Conservation (phyloP, 2,113 vertebrate genomes). For the Crotalus tigris region DNA sequence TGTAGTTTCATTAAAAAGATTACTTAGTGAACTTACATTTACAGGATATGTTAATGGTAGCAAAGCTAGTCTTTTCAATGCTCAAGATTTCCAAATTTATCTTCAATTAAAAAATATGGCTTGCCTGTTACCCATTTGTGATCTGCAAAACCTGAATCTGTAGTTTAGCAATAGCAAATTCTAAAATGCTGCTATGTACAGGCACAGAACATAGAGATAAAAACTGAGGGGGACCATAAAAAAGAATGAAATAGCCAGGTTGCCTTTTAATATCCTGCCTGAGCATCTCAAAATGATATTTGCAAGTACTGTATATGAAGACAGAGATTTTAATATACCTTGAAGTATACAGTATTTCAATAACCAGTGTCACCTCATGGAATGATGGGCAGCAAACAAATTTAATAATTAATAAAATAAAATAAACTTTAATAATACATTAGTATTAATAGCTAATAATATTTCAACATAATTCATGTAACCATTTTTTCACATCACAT, state of each 20-base stretch:
- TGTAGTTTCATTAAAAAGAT: not conserved
- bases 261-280: not conserved
- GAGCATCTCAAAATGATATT: not conserved
- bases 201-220: not conserved
- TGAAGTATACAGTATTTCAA: not conserved
- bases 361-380: not conserved
- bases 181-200: not conserved
- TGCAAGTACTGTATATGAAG: not conserved
- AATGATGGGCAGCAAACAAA: not conserved
- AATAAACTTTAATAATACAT: not conserved
- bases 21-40: not conserved
- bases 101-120: not conserved
- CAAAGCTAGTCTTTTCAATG: not conserved
- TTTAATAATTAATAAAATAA: not conserved
- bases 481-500: not conserved
- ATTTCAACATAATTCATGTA: not conserved
- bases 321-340: not conserved
- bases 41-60: not conserved
- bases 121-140: not conserved
- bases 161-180: not conserved
- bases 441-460: not conserved
- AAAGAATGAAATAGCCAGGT: not conserved
- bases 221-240: not conserved
- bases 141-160: not conserved
- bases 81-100: not conserved